Conservation (phyloP, 2,888 invertebrate species). For the Epirrhoe tristata region DNA sequence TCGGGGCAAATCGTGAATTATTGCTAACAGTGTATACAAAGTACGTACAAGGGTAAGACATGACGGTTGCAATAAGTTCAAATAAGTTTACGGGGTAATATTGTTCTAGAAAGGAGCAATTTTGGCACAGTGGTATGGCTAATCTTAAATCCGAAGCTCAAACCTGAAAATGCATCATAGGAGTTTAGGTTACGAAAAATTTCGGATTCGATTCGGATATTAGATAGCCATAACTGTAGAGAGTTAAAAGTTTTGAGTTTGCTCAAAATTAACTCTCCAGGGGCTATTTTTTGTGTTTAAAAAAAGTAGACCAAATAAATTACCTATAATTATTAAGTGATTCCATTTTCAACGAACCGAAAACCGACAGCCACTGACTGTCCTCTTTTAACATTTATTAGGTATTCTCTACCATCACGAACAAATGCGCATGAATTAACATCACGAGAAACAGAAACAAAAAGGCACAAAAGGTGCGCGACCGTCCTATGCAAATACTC, state of each 20-base stretch:
- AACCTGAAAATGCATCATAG: no score
- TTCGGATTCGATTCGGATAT: no score
- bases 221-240: no score
- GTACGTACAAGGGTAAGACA: conserved; percentile 28
- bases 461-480: conserved; percentile 15
- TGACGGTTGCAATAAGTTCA: conserved; percentile 9
- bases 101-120: no score
- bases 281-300: no score
- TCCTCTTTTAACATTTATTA: not conserved
- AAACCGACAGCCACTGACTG: not conserved
- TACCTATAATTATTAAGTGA: not conserved
- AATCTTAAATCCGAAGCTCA: no score
- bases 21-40: conserved; percentile 41
- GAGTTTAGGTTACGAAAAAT: no score
- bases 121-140: no score
- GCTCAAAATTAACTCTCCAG: no score
- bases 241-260: no score
- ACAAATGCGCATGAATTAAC: conserved; percentile 1
- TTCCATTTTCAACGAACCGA: not conserved
- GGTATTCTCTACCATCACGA: not conserved
- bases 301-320: no score
- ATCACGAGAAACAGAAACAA: conserved; percentile 17
- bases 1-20: conserved; percentile 58
- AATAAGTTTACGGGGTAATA: not conserved
- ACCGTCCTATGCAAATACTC: conserved; percentile 55